Conservation (phyloP, 1,140 invertebrate genomes). For the Orussus abietinus region DNA sequence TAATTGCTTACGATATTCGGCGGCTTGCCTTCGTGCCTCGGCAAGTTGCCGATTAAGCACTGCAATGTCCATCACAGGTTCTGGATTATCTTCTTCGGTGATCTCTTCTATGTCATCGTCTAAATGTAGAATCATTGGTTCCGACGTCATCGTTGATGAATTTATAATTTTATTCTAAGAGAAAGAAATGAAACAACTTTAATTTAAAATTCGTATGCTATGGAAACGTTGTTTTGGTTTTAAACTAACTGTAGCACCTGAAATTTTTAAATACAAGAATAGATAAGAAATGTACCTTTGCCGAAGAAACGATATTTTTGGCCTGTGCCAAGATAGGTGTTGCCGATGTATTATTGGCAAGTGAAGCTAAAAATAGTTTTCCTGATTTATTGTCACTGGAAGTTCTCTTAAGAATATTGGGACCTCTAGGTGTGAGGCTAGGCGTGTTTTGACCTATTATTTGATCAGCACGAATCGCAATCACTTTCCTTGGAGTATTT, state of each 20-base stretch:
- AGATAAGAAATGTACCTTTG: constrained; percentile 18
- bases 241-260: constrained; percentile 25
- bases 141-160: constrained; percentile 22
- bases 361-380: constrained; percentile 38
- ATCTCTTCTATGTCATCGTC: constrained; percentile 47
- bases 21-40: constrained; percentile 50
- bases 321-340: constrained; percentile 23
- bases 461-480: constrained; percentile 47
- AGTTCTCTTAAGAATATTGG: constrained; percentile 49
- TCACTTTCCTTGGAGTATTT: constrained; percentile 39
- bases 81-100: constrained; percentile 35
- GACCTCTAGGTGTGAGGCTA: constrained; percentile 29
- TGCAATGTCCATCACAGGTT: constrained; percentile 46
- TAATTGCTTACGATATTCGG: constrained; percentile 54
- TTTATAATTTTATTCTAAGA: constrained; percentile 22
- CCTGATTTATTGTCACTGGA: constrained; percentile 45
- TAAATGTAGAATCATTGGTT: constrained; percentile 40
- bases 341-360: constrained; percentile 28
- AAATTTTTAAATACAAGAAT: constrained; percentile 25
- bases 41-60: constrained; percentile 51
- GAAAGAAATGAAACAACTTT: constrained; percentile 8
- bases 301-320: constrained; percentile 19
- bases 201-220: constrained; percentile 12
- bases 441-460: constrained; percentile 38
- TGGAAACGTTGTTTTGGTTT: too few species aligned